Evolutionary conservation across 2,797 vertebrate species (phyloP).

Genomic region (Oreochromis mossambicus): DNA sequence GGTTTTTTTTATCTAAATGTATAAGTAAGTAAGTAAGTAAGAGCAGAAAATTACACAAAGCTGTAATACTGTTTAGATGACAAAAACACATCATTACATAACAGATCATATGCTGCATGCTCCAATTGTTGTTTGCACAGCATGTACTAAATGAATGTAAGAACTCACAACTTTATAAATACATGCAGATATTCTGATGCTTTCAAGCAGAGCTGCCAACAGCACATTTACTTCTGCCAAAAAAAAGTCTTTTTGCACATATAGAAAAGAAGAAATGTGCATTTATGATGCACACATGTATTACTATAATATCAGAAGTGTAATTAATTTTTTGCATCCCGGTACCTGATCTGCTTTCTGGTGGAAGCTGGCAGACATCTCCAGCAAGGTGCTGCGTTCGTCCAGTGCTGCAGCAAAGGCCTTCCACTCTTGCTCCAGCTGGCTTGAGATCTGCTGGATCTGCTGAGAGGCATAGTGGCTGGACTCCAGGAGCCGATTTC

Average conservation of each 20-base stretch:
- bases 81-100: background rate
- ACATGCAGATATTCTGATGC: background rate
- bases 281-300: background rate
- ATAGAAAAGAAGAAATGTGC: background rate
- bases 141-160: background rate
- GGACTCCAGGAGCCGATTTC: slow-evolving; percentile 92
- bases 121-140: background rate
- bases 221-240: background rate
- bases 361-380: slow-evolving; percentile 98
- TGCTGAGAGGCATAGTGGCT: slow-evolving; percentile 98
- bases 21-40: background rate
- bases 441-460: slow-evolving; percentile 96
- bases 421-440: slow-evolving; percentile 98
- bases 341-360: slow-evolving; percentile 96
- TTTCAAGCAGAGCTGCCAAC: background rate
- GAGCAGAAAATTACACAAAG: background rate
- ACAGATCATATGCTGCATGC: background rate
- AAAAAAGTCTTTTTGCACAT: background rate
- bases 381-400: slow-evolving; percentile 93
- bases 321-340: background rate
- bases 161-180: background rate
- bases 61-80: background rate
- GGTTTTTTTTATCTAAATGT: background rate
- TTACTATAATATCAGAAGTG: background rate
- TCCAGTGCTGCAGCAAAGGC: slow-evolving; percentile 96